Percentiles rank a stretch among this genome's conserved stretches.
Evolutionary conservation across 2,797 vertebrate genomes (phyloP).

Genomic region (Acanthopagrus latus): DNA sequence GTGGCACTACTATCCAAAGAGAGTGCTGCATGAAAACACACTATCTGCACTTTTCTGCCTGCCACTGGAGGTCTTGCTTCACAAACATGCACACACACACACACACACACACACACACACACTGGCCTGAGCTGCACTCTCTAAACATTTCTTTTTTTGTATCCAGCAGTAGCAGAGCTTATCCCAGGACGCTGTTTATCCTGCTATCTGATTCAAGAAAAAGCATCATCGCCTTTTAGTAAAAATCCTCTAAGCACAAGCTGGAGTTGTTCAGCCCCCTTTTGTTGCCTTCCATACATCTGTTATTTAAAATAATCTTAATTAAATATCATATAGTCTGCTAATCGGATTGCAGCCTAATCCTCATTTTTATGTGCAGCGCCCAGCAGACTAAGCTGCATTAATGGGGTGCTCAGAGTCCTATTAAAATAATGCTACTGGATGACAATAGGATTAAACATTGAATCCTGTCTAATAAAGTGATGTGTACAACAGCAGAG

Average conservation of each 20-base stretch:
- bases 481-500: slow-evolving; percentile 81
- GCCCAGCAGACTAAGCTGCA: slow-evolving; percentile 75
- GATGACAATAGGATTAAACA: slow-evolving; percentile 91
- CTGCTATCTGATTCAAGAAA: slow-evolving; percentile 35
- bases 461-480: slow-evolving; percentile 91
- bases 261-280: not conserved
- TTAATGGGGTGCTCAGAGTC: slow-evolving; percentile 83
- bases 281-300: slow-evolving; percentile 26
- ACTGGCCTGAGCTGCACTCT: slow-evolving; percentile 47
- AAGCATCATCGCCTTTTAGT: slow-evolving; percentile 27
- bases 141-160: slow-evolving; percentile 40
- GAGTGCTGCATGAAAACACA: slow-evolving; percentile 31
- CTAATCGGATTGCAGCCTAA: slow-evolving; percentile 79
- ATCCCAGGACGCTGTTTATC: slow-evolving; percentile 43
- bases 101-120: slow-evolving; percentile 19
- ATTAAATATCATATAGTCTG: slow-evolving; percentile 67
- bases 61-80: slow-evolving; percentile 45
- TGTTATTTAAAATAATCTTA: slow-evolving; percentile 42
- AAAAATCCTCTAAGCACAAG: not conserved
- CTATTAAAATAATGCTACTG: slow-evolving; percentile 91
- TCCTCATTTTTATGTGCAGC: slow-evolving; percentile 67
- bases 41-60: slow-evolving; percentile 35
- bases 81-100: slow-evolving; percentile 36
- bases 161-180: slow-evolving; percentile 53
- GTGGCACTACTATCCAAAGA: slow-evolving; percentile 6